Conservation (phyloP, 2,797 vertebrate genomes). For the Gobionotothen gibberifrons region DNA sequence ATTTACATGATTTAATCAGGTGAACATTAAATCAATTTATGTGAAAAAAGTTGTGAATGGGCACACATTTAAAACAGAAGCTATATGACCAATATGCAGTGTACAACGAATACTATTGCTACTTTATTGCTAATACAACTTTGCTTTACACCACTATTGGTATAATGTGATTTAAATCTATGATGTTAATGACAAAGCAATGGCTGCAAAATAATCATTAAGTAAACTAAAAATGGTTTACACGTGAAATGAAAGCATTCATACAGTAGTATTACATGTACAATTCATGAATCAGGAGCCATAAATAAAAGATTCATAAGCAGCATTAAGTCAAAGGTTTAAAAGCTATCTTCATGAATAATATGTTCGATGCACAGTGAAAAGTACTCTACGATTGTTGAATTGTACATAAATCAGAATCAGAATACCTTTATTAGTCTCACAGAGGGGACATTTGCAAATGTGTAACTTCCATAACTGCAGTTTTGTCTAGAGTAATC, state of each 20-base stretch:
- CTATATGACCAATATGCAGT: too few relatives aligned
- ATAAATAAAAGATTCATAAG: background rate
- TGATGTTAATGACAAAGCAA: background rate
- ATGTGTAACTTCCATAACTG: background rate
- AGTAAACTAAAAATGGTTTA: conserved; percentile 14
- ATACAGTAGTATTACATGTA: too few relatives aligned
- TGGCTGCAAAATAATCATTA: background rate
- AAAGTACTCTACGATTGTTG: too few relatives aligned
- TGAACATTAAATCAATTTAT: too few relatives aligned
- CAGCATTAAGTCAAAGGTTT: background rate
- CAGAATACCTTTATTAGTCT: too few relatives aligned
- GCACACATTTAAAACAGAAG: too few relatives aligned
- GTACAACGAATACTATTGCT: background rate
- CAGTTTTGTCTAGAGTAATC: conserved; percentile 8
- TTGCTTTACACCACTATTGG: background rate
- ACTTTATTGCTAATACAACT: too few relatives aligned
- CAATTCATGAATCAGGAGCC: conserved; percentile 4
- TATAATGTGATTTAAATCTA: background rate
- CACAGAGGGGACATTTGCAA: too few relatives aligned
- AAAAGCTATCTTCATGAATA: background rate
- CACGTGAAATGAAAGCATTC: background rate
- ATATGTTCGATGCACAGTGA: background rate
- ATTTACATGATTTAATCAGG: too few relatives aligned
- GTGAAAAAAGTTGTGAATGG: too few relatives aligned
- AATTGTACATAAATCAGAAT: background rate